phyloP scores from a whole-genome alignment of 1,140 invertebrate genomes.

The Tetraneura akinire region DNA sequence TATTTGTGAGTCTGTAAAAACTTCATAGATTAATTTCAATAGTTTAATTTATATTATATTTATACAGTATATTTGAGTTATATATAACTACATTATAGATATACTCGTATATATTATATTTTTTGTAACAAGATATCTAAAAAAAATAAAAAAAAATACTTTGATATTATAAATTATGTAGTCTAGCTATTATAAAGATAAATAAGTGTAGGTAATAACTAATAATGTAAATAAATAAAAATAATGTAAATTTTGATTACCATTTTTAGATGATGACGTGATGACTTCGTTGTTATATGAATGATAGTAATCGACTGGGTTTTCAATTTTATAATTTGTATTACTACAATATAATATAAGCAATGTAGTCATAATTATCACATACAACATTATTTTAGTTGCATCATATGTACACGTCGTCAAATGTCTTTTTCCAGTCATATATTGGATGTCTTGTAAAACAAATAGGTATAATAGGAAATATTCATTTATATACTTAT shows the following conservation, averaged over 20 bases:
- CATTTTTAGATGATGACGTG: background rate
- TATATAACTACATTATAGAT: background rate
- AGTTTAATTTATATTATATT: background rate
- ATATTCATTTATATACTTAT: no score
- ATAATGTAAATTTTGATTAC: background rate
- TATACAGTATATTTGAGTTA: background rate
- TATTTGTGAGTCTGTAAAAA: background rate
- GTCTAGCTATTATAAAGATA: background rate
- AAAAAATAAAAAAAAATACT: background rate
- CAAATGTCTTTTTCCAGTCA: background rate
- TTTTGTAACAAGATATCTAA: background rate
- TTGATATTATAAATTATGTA: background rate
- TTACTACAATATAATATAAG: conserved; percentile 1
- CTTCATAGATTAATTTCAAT: background rate
- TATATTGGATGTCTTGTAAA: background rate
- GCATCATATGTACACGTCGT: background rate
- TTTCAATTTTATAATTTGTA: background rate
- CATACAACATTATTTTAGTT: background rate
- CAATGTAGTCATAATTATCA: conserved; percentile 28
- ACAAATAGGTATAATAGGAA: no score
- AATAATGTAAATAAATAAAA: background rate
- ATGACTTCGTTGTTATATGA: background rate
- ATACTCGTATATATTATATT: background rate
- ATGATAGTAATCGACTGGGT: background rate
- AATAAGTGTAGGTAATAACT: background rate